Percentiles rank a stretch among this genome's conserved stretches.
phyloP scores from a whole-genome alignment of 2,888 invertebrate species.

The Lasioglossum oenotherae region DNA sequence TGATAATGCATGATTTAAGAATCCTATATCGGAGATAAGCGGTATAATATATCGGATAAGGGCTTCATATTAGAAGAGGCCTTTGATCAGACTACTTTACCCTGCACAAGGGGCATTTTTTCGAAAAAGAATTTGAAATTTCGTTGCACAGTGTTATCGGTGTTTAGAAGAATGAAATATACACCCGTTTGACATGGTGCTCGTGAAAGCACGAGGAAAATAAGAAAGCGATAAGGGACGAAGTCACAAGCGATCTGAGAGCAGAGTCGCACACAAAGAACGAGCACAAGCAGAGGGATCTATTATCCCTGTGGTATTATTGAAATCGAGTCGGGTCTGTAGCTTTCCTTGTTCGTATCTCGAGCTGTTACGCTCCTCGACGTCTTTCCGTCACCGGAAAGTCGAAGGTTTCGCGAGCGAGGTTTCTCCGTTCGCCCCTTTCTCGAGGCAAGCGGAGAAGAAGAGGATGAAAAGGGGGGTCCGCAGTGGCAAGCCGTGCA shows the following conservation, averaged over 20 bases:
- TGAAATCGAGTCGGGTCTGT: not conserved
- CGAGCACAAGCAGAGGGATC: not conserved
- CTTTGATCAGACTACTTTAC: not conserved
- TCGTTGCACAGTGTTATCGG: not conserved
- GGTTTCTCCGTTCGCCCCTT: not conserved
- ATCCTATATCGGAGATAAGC: no score
- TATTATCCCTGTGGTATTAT: not conserved
- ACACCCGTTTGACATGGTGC: not conserved
- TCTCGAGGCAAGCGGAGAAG: not conserved
- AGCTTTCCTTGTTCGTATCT: not conserved
- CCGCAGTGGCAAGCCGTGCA: constrained; percentile 24
- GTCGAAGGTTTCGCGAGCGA: not conserved
- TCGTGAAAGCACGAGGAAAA: not conserved
- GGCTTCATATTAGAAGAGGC: no score
- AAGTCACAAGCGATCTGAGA: not conserved
- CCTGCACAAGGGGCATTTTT: not conserved
- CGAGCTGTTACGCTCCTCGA: not conserved
- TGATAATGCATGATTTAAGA: not conserved
- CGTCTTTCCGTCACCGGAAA: not conserved
- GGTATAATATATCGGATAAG: no score
- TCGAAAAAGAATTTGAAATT: not conserved
- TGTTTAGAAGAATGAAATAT: not conserved
- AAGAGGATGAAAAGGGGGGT: constrained; percentile 21
- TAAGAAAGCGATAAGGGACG: not conserved
- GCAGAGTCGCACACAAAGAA: not conserved